Evolutionary conservation across 2,888 invertebrate genomes (phyloP).

Genomic region (Platycheirus rosarum): DNA sequence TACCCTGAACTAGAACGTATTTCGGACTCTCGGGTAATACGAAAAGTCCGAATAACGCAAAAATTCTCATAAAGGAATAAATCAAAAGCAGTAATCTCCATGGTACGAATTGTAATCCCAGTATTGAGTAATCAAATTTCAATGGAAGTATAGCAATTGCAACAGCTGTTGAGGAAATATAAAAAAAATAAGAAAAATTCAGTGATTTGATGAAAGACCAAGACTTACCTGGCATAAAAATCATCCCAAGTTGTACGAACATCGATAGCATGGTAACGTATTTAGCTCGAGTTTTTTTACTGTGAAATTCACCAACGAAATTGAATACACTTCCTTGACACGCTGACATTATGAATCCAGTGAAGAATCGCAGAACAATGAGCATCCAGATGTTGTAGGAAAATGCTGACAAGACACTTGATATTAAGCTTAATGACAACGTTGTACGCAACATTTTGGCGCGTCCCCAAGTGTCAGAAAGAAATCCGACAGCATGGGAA

Average conservation of each 20-base stretch:
- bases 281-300: constrained; percentile 81
- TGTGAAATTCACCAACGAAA: constrained; percentile 84
- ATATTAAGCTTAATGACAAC: constrained; percentile 83
- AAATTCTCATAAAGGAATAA: constrained; percentile 86
- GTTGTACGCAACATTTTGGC: constrained; percentile 84
- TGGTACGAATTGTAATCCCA: constrained; percentile 86
- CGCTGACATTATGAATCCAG: constrained; percentile 83
- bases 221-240: constrained; percentile 83
- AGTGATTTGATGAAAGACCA: background rate
- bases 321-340: constrained; percentile 83
- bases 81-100: constrained; percentile 90
- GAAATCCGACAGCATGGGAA: constrained; percentile 89
- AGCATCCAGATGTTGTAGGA: constrained; percentile 84
- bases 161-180: constrained; percentile 83
- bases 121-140: constrained; percentile 83
- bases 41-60: constrained; percentile 85
- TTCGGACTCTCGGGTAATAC: constrained; percentile 91
- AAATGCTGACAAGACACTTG: constrained; percentile 84
- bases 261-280: constrained; percentile 84
- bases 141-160: constrained; percentile 88
- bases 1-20: constrained; percentile 87
- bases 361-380: constrained; percentile 84
- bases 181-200: background rate
- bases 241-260: constrained; percentile 84
- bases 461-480: constrained; percentile 88